Conservation (phyloP, 2,888 invertebrate genomes). For the Bedellia somnulentella region DNA sequence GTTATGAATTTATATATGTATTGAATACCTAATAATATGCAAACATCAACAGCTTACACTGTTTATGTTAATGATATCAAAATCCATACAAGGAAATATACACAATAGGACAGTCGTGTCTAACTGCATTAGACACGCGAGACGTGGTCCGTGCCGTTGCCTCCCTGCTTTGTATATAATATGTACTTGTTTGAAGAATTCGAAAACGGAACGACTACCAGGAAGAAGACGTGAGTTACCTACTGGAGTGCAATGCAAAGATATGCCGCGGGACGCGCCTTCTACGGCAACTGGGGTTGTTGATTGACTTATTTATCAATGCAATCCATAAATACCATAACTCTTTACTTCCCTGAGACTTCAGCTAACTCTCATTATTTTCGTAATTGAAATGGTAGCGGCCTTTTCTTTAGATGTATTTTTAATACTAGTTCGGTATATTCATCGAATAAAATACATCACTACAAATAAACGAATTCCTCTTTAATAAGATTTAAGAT, state of each 20-base stretch:
- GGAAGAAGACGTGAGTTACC: conserved; percentile 43
- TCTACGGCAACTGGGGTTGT: conserved; percentile 31
- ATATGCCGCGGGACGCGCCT: conserved; percentile 26
- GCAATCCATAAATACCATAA: conserved; percentile 28
- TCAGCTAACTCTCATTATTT: no score
- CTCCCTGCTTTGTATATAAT: conserved; percentile 52
- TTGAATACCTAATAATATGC: conserved; percentile 34
- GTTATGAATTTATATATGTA: no score
- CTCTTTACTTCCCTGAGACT: no score
- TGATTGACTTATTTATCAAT: conserved; percentile 37
- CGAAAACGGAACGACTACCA: conserved; percentile 40
- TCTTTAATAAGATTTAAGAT: no score
- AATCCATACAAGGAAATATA: conserved; percentile 53
- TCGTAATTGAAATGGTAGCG: no score
- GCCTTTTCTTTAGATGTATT: no score
- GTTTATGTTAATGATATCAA: conserved; percentile 55
- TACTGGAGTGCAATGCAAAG: conserved; percentile 28
- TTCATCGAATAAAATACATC: no score
- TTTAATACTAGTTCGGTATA: no score
- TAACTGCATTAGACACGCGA: conserved; percentile 45
- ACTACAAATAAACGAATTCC: no score
- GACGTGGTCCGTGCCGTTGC: conserved; percentile 42
- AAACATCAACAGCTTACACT: conserved; percentile 33
- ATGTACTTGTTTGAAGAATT: conserved; percentile 51
- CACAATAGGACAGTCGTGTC: conserved; percentile 55